Evolutionary conservation across 2,113 vertebrate genomes (phyloP).

Genomic region (Lutjanus erythropterus): DNA sequence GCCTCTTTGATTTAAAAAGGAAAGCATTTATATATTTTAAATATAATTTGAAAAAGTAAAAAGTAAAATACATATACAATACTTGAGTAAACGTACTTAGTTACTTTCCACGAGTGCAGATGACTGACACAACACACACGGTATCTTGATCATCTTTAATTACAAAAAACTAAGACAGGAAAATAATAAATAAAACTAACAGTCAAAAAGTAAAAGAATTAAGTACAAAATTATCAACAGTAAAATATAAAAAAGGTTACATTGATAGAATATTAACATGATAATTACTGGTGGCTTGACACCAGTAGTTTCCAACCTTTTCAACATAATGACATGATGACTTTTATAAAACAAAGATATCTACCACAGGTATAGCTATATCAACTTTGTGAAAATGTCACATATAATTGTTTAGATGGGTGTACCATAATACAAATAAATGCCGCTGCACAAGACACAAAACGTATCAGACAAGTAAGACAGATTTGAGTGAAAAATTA

Average conservation of each 20-base stretch:
- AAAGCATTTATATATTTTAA: neutral
- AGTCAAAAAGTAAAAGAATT: constrained; percentile 49
- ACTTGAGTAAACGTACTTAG: too few species aligned
- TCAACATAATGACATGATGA: constrained; percentile 25
- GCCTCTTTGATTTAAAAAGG: too few species aligned
- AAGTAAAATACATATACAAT: too few species aligned
- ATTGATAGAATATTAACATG: constrained; percentile 55
- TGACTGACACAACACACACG: constrained; percentile 30
- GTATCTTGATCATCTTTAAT: constrained; percentile 67
- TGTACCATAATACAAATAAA: neutral
- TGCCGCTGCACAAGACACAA: neutral
- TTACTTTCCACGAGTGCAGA: too few species aligned
- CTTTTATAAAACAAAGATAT: constrained; percentile 24
- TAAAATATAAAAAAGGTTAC: constrained; percentile 53
- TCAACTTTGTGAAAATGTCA: constrained; percentile 18
- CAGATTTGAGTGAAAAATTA: constrained; percentile 8
- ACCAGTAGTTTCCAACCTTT: constrained; percentile 23
- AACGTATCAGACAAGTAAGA: constrained; percentile 19
- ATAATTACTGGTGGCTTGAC: constrained; percentile 31
- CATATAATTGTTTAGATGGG: neutral
- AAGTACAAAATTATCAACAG: constrained; percentile 66
- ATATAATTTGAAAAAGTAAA: too few species aligned
- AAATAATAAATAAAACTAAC: constrained; percentile 84
- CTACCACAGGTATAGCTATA: constrained; percentile 18
- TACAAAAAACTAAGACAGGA: constrained; percentile 69